Evolutionary conservation across 2,113 vertebrate genomes (phyloP).

Genomic region (Silurus glanis): DNA sequence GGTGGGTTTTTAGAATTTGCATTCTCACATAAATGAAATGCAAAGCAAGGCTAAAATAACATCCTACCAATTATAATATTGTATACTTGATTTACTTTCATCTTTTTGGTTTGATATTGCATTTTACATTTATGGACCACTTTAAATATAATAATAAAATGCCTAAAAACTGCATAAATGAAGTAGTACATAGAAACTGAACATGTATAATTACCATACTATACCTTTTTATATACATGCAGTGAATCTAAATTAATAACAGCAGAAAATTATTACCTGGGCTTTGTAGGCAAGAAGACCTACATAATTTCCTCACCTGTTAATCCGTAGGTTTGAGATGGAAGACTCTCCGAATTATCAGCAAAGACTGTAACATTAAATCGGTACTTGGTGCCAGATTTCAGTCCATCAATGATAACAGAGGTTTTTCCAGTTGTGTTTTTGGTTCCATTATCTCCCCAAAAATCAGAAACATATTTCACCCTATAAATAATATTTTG

Average conservation of each 20-base stretch:
- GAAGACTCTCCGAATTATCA: background rate
- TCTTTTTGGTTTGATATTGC: background rate
- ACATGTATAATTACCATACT: background rate
- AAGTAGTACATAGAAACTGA: background rate
- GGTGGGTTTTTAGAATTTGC: background rate
- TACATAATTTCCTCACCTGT: background rate
- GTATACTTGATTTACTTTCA: background rate
- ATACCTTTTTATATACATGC: background rate
- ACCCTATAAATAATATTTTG: background rate
- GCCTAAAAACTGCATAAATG: background rate
- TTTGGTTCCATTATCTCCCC: accelerated
- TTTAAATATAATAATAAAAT: background rate
- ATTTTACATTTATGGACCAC: background rate
- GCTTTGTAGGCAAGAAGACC: background rate
- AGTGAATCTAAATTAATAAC: background rate
- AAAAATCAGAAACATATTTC: background rate
- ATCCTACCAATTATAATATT: background rate
- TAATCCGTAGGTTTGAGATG: background rate
- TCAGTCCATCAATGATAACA: accelerated
- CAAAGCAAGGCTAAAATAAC: background rate
- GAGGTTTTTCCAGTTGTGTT: accelerated
- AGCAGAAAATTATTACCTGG: background rate
- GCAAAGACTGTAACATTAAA: background rate
- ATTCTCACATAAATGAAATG: background rate
- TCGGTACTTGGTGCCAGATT: background rate